Percentiles rank a stretch among this genome's conserved stretches.
These are phyloP conservation scores for Sylvia atricapilla DNA, from an alignment of 2,113 vertebrate species.

Conservation along the genomic window DNA sequence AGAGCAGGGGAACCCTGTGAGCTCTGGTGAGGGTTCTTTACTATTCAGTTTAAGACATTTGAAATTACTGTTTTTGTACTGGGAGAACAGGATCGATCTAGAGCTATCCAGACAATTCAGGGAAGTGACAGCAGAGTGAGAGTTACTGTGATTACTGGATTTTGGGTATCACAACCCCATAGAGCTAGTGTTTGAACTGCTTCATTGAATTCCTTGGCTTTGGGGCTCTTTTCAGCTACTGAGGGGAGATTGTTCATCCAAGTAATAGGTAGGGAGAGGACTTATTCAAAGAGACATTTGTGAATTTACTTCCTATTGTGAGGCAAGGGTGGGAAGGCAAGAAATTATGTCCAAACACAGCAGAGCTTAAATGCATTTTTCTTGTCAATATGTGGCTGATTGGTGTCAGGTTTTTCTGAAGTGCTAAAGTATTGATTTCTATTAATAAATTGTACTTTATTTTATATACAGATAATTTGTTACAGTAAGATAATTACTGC, in stretches of 20 bases:
- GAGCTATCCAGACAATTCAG: not conserved
- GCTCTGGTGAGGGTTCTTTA: not conserved
- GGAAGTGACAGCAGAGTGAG: not conserved
- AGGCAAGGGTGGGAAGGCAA: not conserved
- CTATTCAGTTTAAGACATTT: not conserved
- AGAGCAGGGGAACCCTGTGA: not conserved
- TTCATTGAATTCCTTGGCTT: not conserved
- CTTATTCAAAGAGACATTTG: not conserved
- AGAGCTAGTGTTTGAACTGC: not conserved
- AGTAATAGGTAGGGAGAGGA: not conserved
- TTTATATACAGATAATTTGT: not conserved
- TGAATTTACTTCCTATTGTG: not conserved
- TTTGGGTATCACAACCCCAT: not conserved
- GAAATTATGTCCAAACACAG: not conserved
- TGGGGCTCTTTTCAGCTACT: not conserved
- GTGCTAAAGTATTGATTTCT: not conserved
- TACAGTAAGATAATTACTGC: not conserved
- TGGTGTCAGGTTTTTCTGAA: not conserved
- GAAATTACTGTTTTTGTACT: not conserved
- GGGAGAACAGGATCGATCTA: not conserved
- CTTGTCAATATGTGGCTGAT: not conserved
- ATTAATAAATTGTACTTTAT: not conserved
- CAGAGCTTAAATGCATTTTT: not conserved
- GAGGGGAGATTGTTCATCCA: not conserved
- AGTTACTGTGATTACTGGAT: not conserved